Conservation (phyloP, 2,113 vertebrate genomes). For the Pollachius pollachius region DNA sequence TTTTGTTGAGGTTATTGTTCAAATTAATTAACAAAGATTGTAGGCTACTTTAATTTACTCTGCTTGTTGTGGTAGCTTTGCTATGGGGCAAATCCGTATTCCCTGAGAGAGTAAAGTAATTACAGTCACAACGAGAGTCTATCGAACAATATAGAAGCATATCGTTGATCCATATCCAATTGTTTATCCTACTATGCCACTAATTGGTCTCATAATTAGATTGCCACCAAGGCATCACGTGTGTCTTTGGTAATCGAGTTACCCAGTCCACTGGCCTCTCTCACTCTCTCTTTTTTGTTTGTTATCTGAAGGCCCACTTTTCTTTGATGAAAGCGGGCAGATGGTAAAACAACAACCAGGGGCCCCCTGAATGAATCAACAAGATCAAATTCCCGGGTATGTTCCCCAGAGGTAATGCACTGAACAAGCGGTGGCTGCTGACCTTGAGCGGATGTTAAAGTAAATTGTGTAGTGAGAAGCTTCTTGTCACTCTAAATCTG, state of each 20-base stretch:
- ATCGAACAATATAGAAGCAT: constrained; percentile 2
- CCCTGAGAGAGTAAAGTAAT: background rate
- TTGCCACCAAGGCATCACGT: constrained; percentile 26
- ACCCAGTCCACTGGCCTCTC: constrained; percentile 13
- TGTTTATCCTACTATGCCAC: constrained; percentile 6
- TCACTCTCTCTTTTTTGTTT: background rate
- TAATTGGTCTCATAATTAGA: constrained; percentile 31
- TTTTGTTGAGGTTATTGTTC: too few relatives aligned
- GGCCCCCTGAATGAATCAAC: background rate
- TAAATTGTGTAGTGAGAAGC: too few relatives aligned
- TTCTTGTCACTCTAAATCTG: too few relatives aligned
- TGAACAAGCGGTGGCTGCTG: background rate
- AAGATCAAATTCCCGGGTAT: too few relatives aligned
- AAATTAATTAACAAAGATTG: too few relatives aligned
- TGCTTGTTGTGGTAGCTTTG: background rate
- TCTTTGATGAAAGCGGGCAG: constrained; percentile 13
- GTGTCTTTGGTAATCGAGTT: constrained; percentile 32
- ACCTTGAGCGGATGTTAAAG: background rate
- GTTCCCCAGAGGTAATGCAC: too few relatives aligned
- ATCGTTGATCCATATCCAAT: constrained; percentile 20
- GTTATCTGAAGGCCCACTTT: constrained; percentile 6
- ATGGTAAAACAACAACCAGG: constrained; percentile 24
- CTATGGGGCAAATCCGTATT: background rate
- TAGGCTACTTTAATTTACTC: background rate
- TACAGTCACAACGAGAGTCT: background rate